Conservation (phyloP, 1,140 invertebrate genomes). For the Meloidogyne hapla region DNA sequence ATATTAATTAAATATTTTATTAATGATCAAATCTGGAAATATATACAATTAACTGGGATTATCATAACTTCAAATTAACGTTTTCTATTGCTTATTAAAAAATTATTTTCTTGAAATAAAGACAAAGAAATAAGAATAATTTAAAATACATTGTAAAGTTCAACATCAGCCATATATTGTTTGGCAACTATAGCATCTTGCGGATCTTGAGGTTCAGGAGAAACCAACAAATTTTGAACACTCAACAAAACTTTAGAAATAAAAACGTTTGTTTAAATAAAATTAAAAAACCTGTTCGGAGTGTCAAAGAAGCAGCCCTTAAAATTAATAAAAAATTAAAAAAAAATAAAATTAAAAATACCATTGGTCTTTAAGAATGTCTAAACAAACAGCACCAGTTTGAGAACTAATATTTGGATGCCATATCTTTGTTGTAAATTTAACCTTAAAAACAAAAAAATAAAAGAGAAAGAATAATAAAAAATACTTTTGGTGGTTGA, state of each 20-base stretch:
- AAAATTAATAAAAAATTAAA: conserved; percentile 25
- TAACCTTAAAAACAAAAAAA: conserved; percentile 64
- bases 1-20: no score
- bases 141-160: conserved; percentile 74
- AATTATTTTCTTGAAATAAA: no score
- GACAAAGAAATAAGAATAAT: no score
- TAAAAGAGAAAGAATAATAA: conserved; percentile 17
- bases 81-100: conserved; percentile 4
- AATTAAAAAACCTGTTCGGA: conserved; percentile 80
- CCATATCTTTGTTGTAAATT: conserved; percentile 96
- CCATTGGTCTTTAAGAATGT: conserved; percentile 99
- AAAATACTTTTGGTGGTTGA: conserved; percentile 87
- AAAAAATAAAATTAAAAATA: conserved; percentile 61
- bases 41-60: no score
- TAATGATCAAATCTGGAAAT: no score
- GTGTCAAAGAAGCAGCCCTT: conserved; percentile 95
- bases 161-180: conserved; percentile 85
- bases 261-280: neutral
- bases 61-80: no score
- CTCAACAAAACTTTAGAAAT: conserved; percentile 71
- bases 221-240: conserved; percentile 80
- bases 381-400: conserved; percentile 96
- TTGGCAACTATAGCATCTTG: conserved; percentile 92
- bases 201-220: conserved; percentile 77
- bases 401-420: conserved; percentile 99